Conservation (phyloP, 2,797 vertebrate species). For the Acipenser ruthenus region DNA sequence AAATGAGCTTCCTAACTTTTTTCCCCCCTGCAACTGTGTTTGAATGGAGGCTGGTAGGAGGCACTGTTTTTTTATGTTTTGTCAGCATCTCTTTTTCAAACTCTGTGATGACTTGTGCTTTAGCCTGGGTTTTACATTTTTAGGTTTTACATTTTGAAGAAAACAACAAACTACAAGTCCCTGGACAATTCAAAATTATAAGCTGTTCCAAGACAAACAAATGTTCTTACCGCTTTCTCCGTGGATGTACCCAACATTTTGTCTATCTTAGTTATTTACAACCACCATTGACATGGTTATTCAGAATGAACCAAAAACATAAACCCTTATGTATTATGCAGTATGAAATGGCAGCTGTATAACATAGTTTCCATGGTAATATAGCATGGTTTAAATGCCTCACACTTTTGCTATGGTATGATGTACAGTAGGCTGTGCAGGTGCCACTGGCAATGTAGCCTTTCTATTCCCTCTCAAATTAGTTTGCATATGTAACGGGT, state of each 20-base stretch:
- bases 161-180: too few relatives aligned
- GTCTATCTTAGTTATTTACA: slow-evolving; percentile 39
- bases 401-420: slow-evolving; percentile 24
- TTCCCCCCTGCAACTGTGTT: too few relatives aligned
- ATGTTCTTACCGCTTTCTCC: slow-evolving; percentile 20
- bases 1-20: too few relatives aligned
- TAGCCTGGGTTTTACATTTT: too few relatives aligned
- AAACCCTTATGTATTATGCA: slow-evolving; percentile 45
- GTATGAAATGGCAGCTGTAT: slow-evolving; percentile 41
- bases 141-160: too few relatives aligned
- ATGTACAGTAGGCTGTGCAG: slow-evolving; percentile 5
- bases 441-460: slow-evolving; percentile 31
- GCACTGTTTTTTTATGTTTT: too few relatives aligned
- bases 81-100: too few relatives aligned
- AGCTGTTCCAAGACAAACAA: neutral
- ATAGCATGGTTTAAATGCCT: slow-evolving; percentile 23
- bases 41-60: too few relatives aligned
- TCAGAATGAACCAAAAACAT: slow-evolving; percentile 42
- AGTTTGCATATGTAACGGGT: slow-evolving; percentile 21
- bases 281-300: slow-evolving; percentile 34
- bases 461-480: slow-evolving; percentile 23
- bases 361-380: slow-evolving; percentile 54
- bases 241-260: slow-evolving; percentile 10
- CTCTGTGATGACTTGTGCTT: too few relatives aligned
- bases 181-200: too few relatives aligned